A percentile compares a stretch with the other conserved stretches of the same genome.
Conservation (phyloP, 2,888 invertebrate genomes). For the Tryphoninae sp. region DNA sequence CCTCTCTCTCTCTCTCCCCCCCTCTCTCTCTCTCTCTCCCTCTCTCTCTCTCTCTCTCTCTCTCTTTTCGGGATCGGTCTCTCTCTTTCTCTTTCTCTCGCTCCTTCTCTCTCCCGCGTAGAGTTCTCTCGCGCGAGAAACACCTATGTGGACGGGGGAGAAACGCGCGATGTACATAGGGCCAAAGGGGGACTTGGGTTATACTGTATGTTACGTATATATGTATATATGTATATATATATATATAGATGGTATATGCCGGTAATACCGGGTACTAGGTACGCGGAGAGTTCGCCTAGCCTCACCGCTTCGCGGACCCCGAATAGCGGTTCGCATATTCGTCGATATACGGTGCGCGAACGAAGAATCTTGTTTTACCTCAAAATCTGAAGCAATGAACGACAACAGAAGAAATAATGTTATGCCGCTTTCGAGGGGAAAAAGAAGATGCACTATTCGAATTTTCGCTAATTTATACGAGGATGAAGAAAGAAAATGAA, state of each 20-base stretch:
- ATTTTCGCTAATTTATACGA: no score
- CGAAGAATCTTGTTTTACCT: no score
- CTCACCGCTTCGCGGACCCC: conserved; percentile 54
- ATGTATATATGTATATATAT: conserved; percentile 27
- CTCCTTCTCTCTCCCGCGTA: conserved; percentile 9
- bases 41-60: conserved; percentile 13
- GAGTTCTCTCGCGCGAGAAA: conserved; percentile 59
- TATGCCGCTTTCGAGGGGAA: no score
- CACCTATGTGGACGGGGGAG: conserved; percentile 60
- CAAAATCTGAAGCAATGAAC: no score
- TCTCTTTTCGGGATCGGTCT: conserved; percentile 7
- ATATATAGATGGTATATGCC: conserved; percentile 76
- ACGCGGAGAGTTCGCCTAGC: conserved; percentile 68
- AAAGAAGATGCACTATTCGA: no score
- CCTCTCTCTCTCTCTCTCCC: conserved; percentile 25
- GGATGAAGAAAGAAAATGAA: no score
- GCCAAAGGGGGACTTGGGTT: conserved; percentile 42
- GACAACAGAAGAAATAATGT: no score
- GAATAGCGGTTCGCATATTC: conserved; percentile 80
- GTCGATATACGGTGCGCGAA: conserved; percentile 66
- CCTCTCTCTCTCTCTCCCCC: conserved; percentile 25
- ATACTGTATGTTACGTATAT: conserved; percentile 18
- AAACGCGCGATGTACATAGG: conserved; percentile 54
- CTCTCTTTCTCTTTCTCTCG: conserved; percentile 3
- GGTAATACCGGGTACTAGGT: conserved; percentile 79